Evolutionary conservation across 1,140 invertebrate species (phyloP).

Genomic region (Drosophila santomea): DNA sequence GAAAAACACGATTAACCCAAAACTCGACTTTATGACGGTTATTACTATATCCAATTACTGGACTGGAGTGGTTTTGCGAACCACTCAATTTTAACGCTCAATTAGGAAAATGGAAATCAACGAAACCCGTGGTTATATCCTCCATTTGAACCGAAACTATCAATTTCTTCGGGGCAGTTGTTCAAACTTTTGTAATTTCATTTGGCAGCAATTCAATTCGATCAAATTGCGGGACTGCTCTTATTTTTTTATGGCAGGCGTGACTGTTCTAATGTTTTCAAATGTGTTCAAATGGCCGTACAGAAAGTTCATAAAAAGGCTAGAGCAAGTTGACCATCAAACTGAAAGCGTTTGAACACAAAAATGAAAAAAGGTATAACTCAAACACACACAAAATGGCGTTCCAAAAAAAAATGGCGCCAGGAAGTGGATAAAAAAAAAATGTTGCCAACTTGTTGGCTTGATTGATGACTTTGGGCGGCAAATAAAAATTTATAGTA

Average conservation of each 20-base stretch:
- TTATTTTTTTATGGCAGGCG: constrained; percentile 8
- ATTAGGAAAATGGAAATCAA: constrained; percentile 38
- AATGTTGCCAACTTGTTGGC: constrained; percentile 34
- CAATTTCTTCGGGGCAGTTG: constrained; percentile 18
- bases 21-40: not conserved
- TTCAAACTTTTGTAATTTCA: constrained; percentile 36
- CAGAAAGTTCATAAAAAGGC: constrained; percentile 20
- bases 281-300: constrained; percentile 20
- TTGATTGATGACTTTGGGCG: constrained; percentile 38
- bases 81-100: constrained; percentile 40
- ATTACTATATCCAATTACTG: constrained; percentile 1
- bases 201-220: constrained; percentile 43
- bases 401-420: constrained; percentile 38
- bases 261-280: constrained; percentile 28
- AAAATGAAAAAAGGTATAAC: constrained; percentile 1
- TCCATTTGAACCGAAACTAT: constrained; percentile 30
- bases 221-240: constrained; percentile 4
- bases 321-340: constrained; percentile 43
- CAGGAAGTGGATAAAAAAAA: constrained; percentile 38
- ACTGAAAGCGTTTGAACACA: constrained; percentile 40
- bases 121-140: constrained; percentile 24
- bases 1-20: not conserved
- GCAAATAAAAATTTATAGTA: constrained; percentile 13
- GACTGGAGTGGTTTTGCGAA: constrained; percentile 3
- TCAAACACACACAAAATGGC: constrained; percentile 30